A percentile compares a stretch with the other conserved stretches of the same genome.
Evolutionary conservation across 2,797 vertebrate species (phyloP).

Genomic region (Anabacerthia variegaticeps): DNA sequence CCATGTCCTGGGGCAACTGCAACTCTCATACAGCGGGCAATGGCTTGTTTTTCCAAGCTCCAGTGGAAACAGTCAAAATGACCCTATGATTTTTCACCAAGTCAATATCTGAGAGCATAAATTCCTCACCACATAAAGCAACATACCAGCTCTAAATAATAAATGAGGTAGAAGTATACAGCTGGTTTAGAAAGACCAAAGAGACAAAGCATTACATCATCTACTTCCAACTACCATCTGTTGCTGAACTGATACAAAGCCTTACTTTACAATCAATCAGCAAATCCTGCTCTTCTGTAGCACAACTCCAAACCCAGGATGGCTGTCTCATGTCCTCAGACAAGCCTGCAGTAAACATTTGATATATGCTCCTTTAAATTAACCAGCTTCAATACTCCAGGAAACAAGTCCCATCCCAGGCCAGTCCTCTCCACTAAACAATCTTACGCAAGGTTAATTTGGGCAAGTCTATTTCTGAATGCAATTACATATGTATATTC

Average conservation of each 20-base stretch:
- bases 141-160: constrained; percentile 44
- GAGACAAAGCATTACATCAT: background rate
- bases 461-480: background rate
- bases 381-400: background rate
- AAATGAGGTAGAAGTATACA: background rate
- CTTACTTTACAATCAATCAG: background rate
- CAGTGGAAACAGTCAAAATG: background rate
- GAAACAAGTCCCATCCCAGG: background rate
- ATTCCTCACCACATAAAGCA: constrained; percentile 2
- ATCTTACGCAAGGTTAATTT: background rate
- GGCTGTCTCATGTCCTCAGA: background rate
- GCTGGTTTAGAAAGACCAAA: background rate
- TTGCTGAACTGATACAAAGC: background rate
- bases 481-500: no score
- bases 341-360: background rate
- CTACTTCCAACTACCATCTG: background rate
- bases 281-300: background rate
- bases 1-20: background rate
- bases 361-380: background rate
- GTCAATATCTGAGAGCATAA: background rate
- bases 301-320: background rate
- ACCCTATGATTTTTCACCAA: background rate
- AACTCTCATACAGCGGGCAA: background rate
- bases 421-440: background rate
- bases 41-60: background rate